Conservation (phyloP, 2,797 vertebrate species). For the Sebastolobus altivelis region DNA sequence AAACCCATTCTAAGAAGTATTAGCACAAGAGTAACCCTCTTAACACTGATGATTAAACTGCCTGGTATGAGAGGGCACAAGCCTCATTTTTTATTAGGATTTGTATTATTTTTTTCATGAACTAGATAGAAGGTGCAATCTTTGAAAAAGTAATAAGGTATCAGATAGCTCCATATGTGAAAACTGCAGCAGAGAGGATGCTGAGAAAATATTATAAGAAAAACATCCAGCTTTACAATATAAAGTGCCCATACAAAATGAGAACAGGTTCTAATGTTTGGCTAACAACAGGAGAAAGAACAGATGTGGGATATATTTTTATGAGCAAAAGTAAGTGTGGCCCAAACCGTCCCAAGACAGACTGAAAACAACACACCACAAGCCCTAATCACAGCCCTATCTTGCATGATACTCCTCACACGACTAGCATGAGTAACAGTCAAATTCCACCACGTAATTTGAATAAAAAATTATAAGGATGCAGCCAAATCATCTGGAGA, state of each 20-base stretch:
- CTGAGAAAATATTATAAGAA: background rate
- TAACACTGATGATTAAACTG: slow-evolving; percentile 35
- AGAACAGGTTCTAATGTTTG: background rate
- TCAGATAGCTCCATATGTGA: background rate
- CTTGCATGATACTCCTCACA: slow-evolving; percentile 1
- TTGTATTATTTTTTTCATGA: background rate
- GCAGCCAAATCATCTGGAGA: slow-evolving; percentile 21
- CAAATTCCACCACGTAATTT: slow-evolving; percentile 49
- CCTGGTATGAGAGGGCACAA: background rate
- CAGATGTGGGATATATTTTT: background rate
- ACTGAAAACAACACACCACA: slow-evolving; percentile 7
- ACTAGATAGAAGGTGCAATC: background rate
- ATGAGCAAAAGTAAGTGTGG: background rate
- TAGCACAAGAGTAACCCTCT: slow-evolving; percentile 43
- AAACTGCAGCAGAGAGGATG: background rate
- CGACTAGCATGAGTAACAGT: slow-evolving; percentile 25
- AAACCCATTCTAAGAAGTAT: slow-evolving; percentile 47
- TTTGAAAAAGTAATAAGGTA: background rate
- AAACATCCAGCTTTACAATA: background rate
- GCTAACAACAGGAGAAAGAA: background rate
- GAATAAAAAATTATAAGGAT: slow-evolving; percentile 41
- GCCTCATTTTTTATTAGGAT: background rate
- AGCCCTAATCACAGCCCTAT: slow-evolving; percentile 12
- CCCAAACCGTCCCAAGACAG: background rate
- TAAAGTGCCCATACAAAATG: background rate